Percentiles rank a stretch among this genome's conserved stretches.
These are phyloP conservation scores for Uloborus diversus DNA, from an alignment of 1,140 invertebrate genomes.

Conservation along the genomic window DNA sequence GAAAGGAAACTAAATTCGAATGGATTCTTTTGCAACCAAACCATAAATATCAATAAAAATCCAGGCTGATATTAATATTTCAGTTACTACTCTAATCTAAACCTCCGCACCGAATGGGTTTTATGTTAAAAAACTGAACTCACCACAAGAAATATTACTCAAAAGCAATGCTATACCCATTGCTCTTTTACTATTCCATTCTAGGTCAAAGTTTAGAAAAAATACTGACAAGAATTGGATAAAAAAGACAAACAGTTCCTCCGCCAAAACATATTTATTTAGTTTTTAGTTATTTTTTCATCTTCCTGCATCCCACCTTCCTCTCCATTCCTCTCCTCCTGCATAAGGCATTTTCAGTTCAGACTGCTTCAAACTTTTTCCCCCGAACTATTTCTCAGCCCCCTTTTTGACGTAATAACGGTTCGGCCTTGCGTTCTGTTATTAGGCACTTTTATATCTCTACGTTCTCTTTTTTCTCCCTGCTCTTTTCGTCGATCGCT, in stretches of 20 bases:
- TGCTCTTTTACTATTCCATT: constrained; percentile 1
- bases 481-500: background rate
- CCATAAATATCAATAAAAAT: background rate
- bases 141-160: constrained; percentile 17
- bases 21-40: background rate
- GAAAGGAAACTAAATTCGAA: no score
- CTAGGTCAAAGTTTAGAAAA: constrained; percentile 5
- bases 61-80: background rate
- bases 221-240: constrained; percentile 5
- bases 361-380: background rate
- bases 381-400: constrained; percentile 16
- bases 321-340: background rate
- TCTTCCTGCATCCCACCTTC: background rate
- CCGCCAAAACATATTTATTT: constrained; percentile 47
- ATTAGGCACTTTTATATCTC: constrained; percentile 47
- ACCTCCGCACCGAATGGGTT: background rate
- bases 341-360: constrained; percentile 40
- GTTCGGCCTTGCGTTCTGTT: constrained; percentile 6
- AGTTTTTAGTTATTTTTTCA: constrained; percentile 17
- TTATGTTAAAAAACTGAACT: background rate
- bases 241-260: constrained; percentile 51
- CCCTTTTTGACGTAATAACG: constrained; percentile 42
- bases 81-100: background rate
- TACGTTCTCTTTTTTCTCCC: background rate
- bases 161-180: constrained; percentile 22